phyloP scores from a whole-genome alignment of 1,140 invertebrate genomes.

The Potamilus streckersoni region DNA sequence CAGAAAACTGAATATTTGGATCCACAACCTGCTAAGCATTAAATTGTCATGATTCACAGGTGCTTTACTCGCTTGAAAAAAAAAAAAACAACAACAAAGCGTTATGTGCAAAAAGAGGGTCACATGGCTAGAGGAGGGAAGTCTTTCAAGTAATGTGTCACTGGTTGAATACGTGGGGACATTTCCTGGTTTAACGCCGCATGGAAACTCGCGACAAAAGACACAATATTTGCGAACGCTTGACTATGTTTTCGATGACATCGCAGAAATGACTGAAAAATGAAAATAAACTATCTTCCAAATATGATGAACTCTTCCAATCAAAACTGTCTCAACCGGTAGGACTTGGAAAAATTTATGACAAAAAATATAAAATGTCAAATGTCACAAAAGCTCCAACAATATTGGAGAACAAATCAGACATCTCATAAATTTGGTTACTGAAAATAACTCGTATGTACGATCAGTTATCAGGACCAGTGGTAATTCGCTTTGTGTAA shows the following conservation, averaged over 20 bases:
- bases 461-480: no score
- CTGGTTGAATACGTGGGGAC: slow-evolving; percentile 33
- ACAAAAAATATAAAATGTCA: no score
- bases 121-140: slow-evolving; percentile 17
- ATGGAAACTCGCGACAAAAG: slow-evolving; percentile 26
- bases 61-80: slow-evolving; percentile 32
- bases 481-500: no score
- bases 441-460: no score
- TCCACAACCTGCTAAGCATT: slow-evolving; percentile 28
- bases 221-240: slow-evolving; percentile 24
- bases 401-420: no score
- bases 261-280: no score
- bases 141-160: slow-evolving; percentile 16
- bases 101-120: slow-evolving; percentile 27
- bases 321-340: no score
- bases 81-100: neutral
- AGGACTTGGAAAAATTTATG: no score
- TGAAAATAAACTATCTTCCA: no score
- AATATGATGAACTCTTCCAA: neutral
- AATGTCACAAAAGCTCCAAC: no score
- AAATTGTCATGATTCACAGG: slow-evolving; percentile 24
- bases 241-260: neutral
- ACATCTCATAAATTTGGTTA: no score
- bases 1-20: slow-evolving; percentile 24
- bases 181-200: slow-evolving; percentile 20